phyloP scores from a whole-genome alignment of 2,113 vertebrate genomes.

The Coptodon rendalli region DNA sequence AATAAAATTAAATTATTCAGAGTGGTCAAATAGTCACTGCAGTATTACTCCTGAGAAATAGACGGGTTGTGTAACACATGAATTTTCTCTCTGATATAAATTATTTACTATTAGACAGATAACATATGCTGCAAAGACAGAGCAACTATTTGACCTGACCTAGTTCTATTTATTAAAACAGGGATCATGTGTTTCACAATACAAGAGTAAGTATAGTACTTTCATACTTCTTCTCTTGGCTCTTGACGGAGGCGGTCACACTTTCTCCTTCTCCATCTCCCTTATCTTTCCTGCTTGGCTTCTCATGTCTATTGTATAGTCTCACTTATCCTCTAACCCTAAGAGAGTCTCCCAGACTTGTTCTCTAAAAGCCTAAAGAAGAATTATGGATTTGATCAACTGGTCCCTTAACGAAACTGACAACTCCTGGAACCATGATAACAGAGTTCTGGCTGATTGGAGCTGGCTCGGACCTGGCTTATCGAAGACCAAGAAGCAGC shows the following conservation, averaged over 20 bases:
- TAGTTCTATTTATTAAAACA: background rate
- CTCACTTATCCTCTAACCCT: background rate
- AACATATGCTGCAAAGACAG: background rate
- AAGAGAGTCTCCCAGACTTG: background rate
- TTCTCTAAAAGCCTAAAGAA: background rate
- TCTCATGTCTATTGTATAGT: background rate
- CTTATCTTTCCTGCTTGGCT: background rate
- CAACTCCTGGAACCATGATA: background rate
- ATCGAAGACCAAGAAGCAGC: too few relatives aligned
- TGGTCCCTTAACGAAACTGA: accelerated
- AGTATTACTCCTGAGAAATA: background rate
- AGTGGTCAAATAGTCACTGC: background rate
- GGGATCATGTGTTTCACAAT: background rate
- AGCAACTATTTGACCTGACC: background rate
- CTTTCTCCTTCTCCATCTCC: background rate
- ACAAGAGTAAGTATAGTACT: background rate
- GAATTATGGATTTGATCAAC: background rate
- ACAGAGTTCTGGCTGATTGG: too few relatives aligned
- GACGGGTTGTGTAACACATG: background rate
- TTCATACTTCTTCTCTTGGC: background rate
- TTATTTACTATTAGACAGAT: background rate
- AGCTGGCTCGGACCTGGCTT: too few relatives aligned
- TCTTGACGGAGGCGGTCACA: background rate
- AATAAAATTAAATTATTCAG: background rate
- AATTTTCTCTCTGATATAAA: background rate